Conservation (phyloP, 2,888 invertebrate species). For the Epinotia brunnichana region DNA sequence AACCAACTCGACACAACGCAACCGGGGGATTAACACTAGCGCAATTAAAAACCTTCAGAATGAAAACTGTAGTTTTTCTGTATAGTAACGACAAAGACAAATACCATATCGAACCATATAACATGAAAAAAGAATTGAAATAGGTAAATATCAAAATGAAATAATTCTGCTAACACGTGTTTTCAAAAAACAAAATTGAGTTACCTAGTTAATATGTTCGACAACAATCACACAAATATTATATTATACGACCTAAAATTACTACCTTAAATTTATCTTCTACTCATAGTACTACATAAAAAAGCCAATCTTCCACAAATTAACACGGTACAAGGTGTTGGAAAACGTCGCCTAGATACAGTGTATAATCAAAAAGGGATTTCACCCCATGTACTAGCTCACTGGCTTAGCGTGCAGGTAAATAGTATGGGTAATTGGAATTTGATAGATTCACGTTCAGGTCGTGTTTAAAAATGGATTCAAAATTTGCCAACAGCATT, state of each 20-base stretch:
- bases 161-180: too few relatives aligned
- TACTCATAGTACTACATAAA: too few relatives aligned
- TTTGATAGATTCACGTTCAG: slow-evolving; percentile 20
- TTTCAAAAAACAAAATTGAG: too few relatives aligned
- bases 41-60: background rate
- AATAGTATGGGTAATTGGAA: slow-evolving; percentile 16
- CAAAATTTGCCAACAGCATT: background rate
- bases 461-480: slow-evolving; percentile 16
- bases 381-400: background rate
- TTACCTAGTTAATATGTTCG: too few relatives aligned
- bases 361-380: background rate
- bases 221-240: too few relatives aligned
- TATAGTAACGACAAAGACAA: too few relatives aligned
- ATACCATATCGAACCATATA: too few relatives aligned
- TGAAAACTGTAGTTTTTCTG: too few relatives aligned
- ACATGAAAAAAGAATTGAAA: too few relatives aligned
- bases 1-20: slow-evolving; percentile 5
- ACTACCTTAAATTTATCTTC: too few relatives aligned
- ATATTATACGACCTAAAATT: too few relatives aligned
- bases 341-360: background rate
- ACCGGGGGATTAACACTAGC: slow-evolving; percentile 3
- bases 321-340: background rate
- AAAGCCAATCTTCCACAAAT: background rate
- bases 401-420: slow-evolving; percentile 11
- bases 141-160: too few relatives aligned